Conservation (phyloP, 1,140 invertebrate species). For the Caenorhabditis latens region DNA sequence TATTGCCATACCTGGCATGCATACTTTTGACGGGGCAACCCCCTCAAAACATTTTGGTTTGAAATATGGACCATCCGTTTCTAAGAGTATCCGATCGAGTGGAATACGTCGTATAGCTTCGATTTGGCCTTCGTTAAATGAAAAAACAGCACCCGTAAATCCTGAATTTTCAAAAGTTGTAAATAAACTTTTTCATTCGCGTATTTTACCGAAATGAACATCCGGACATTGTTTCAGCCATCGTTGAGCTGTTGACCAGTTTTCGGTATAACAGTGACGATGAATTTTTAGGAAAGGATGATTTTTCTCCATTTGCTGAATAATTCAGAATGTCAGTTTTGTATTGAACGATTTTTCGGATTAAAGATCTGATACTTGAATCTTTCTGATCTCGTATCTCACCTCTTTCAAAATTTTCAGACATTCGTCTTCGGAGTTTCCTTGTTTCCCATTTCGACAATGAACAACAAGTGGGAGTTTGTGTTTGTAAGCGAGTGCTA, state of each 20-base stretch:
- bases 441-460: slow-evolving; percentile 31
- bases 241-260: background rate
- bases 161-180: background rate
- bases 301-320: slow-evolving; percentile 25
- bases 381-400: background rate
- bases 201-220: slow-evolving; percentile 49
- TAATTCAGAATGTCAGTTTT: background rate
- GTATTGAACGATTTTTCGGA: too few relatives aligned
- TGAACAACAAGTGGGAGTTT: slow-evolving; percentile 26
- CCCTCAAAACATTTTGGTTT: slow-evolving; percentile 27
- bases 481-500: slow-evolving; percentile 4
- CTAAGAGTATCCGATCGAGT: slow-evolving; percentile 43
- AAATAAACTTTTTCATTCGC: background rate
- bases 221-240: slow-evolving; percentile 51
- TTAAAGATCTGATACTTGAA: background rate
- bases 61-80: slow-evolving; percentile 54
- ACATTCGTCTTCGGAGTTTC: slow-evolving; percentile 20
- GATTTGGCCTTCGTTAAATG: background rate
- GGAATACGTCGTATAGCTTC: slow-evolving; percentile 19
- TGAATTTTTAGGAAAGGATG: slow-evolving; percentile 41
- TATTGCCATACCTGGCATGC: slow-evolving; percentile 23
- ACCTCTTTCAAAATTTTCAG: slow-evolving; percentile 51
- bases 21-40: background rate
- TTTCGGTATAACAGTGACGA: slow-evolving; percentile 44
- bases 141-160: background rate